phyloP scores from a whole-genome alignment of 2,113 vertebrate genomes.

The Macquaria australasica region DNA sequence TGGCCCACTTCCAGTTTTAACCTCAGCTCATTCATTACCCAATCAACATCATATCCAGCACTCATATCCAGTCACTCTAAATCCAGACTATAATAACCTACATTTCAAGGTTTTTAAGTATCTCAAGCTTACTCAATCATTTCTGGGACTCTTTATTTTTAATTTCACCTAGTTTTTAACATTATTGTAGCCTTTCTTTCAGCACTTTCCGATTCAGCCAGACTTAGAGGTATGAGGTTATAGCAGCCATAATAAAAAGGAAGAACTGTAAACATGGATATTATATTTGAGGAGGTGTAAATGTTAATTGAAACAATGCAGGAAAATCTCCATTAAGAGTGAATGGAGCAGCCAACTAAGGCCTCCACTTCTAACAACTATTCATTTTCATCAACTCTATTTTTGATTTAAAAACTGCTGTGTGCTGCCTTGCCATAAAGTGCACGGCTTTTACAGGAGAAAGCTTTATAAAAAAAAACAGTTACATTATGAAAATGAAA shows the following conservation, averaged over 20 bases:
- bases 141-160: neutral
- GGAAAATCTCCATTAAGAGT: neutral
- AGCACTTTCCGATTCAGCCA: neutral
- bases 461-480: no score
- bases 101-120: neutral
- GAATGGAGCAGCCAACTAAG: neutral
- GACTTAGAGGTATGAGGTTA: neutral
- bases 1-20: slow-evolving; percentile 65
- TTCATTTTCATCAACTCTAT: neutral
- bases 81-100: slow-evolving; percentile 20
- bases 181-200: no score
- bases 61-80: slow-evolving; percentile 12
- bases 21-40: slow-evolving; percentile 68
- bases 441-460: neutral
- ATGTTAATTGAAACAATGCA: neutral
- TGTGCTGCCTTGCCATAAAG: neutral
- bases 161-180: neutral
- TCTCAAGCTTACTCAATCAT: neutral
- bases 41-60: slow-evolving; percentile 39
- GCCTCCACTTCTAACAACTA: neutral
- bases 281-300: neutral
- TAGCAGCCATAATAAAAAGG: neutral
- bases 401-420: neutral
- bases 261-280: neutral
- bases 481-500: neutral